Base-by-base conservation (phyloP, 2,797 vertebrate species). In the Astyanax mexicanus region DNA sequence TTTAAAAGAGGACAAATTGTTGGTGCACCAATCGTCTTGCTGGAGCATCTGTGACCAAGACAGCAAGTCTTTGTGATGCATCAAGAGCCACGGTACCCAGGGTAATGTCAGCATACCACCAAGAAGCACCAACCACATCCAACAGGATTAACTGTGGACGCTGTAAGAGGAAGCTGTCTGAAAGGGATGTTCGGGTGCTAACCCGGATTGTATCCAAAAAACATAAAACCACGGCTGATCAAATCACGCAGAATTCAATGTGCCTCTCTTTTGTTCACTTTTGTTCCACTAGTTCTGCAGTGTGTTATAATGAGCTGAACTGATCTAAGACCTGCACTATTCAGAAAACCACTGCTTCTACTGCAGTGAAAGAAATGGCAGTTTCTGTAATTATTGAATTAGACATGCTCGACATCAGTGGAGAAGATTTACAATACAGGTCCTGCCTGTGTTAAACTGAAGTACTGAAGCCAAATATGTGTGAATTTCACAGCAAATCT, bases 351-450 rank as follows among this genome's bases (percentile, higher is more conserved):
- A 23, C n/a, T 69, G 47, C 67, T 25, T 35, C 17, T 3, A 1
- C 35, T 72, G 52, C 52, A 27, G 54, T 47, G 11, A 58, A 76
- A 37, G 57, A 75, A 58, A 77, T 72, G 49, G 32, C n/a, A 11
- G 29, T 72, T 71, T 69, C 49, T 47, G 58, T 42, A 78, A 65
- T 69, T 75, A 69, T 19, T 35, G 4, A 61, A 75, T 21, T 35
- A 78, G 3, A 45, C 21, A 51, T 38, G 71, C 60, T 49, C 62
- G 67, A 42, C 61, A 58, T 47, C 47, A 25, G 37, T 42, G 44
- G 69, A 13, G n/a, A 62, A 47, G 35, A 68, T 51, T 44, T 32
- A n/a, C 52, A 49, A 62, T 29, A 44, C n/a, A 47, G 58, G 35
- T 21, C 19, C 38, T 67, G 61, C 29, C 29, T 47, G 47, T 44